Base-by-base conservation (phyloP, 2,113 vertebrate species). In the Panthera leo region DNA sequence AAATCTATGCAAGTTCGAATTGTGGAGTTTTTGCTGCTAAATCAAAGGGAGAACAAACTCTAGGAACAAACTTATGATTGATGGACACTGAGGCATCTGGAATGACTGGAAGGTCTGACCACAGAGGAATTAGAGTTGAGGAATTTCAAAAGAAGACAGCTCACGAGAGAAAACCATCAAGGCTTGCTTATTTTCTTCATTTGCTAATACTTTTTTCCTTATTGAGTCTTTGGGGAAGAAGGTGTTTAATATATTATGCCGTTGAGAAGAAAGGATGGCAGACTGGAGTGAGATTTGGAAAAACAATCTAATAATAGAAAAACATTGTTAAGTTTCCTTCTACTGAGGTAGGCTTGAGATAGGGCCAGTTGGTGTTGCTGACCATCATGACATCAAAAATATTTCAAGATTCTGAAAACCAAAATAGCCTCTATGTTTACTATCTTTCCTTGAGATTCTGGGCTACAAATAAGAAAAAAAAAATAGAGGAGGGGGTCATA, bases 141-240 rank as follows among this genome's bases (percentile, higher is more conserved):
- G n/a, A 73, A 79, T 83, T 94, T 48, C 45, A 85, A 94, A 97
- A 82, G 21, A n/a, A 87, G n/a, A 55, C 23, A 79, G 63, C 2
- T n/a, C 34, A 45, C 10, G 73, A 68, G 18, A 68, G 34, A 70
- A 68, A 85, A 36, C 1, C 10, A 58, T 78, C 85, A 58, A 16
- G 51, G 5, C 11, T 36, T 84, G 23, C 51, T 73, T 48, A 42
- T 65, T 65, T 88, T 36, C 15, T 65, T 48, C 78, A 67, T 94
- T 65, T 75, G 73, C 82, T 82, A 95, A 13, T 80, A 55, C 45
- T 48, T 0, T 25, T 89, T 71, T 73, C 83, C 39, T 70, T 36
- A 73, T 29, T 90, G n/a, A 85, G 5, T 75, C 12, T 88, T 70
- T 89, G 18, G 5, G 27, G 2, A 36, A 15, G 14, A 29, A 85